Evolutionary conservation across 2,888 invertebrate genomes (phyloP).

Genomic region (Lithophane ornitopus): DNA sequence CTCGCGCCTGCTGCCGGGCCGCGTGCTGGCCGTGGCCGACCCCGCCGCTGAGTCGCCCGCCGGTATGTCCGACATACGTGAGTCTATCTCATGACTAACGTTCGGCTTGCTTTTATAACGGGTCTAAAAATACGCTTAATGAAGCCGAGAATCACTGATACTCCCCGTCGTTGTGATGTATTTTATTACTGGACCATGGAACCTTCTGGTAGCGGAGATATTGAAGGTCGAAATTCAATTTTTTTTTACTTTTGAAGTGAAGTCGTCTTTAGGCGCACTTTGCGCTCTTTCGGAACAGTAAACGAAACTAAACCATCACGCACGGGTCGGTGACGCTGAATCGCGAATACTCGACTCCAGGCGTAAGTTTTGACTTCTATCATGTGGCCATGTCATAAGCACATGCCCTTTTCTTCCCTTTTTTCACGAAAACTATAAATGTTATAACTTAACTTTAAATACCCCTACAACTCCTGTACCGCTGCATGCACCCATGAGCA

Average conservation of each 20-base stretch:
- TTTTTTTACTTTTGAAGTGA: not conserved
- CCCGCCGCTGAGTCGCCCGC: slow-evolving; percentile 86
- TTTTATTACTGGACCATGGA: not conserved
- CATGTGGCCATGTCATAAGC: no score
- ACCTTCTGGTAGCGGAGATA: not conserved
- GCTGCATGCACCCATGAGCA: not conserved
- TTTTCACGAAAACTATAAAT: no score
- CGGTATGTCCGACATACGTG: slow-evolving; percentile 88
- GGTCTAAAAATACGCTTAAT: not conserved
- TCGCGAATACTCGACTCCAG: not conserved
- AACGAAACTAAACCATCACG: not conserved
- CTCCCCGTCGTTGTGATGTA: not conserved
- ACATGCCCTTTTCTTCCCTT: no score
- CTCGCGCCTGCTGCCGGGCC: slow-evolving; percentile 92
- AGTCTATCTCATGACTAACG: slow-evolving; percentile 69
- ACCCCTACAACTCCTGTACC: not conserved
- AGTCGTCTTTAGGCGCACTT: not conserved
- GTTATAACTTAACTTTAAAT: no score
- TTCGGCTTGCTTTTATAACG: slow-evolving; percentile 5
- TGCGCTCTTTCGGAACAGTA: no score
- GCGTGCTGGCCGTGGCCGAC: slow-evolving; percentile 92
- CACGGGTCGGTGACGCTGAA: not conserved
- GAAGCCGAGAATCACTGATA: not conserved
- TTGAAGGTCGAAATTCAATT: not conserved
- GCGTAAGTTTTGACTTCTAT: no score